Evolutionary conservation across 2,888 invertebrate genomes (phyloP).

Genomic region (Mantis religiosa): DNA sequence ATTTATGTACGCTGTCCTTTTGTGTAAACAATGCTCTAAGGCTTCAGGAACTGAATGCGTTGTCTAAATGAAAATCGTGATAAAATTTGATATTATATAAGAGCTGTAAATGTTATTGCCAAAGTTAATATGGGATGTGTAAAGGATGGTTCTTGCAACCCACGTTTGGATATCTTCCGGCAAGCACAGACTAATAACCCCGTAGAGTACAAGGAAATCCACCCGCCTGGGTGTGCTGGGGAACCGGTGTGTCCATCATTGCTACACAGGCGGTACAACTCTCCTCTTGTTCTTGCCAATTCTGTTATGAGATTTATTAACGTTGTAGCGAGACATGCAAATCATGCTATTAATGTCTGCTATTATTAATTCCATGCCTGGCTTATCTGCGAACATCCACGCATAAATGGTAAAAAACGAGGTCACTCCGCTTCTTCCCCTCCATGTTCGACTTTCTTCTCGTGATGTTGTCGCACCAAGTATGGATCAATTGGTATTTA

Average conservation of each 20-base stretch:
- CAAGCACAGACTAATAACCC: neutral
- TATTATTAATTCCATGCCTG: neutral
- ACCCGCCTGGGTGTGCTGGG: neutral
- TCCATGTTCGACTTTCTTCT: neutral
- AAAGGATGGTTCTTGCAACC: neutral
- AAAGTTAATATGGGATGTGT: neutral
- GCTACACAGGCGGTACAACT: neutral
- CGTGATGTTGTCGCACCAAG: neutral
- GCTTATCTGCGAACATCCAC: neutral
- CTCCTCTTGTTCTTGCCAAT: neutral
- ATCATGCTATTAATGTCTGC: neutral
- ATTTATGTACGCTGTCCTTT: too few species aligned
- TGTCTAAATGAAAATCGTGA: neutral
- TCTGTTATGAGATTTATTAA: neutral
- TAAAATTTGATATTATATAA: neutral
- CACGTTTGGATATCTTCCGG: neutral
- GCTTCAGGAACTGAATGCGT: neutral
- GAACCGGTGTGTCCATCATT: neutral
- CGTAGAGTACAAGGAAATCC: neutral
- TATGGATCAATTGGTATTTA: neutral
- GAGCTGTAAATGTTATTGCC: neutral
- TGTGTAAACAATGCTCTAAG: too few species aligned
- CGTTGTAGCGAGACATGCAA: neutral
- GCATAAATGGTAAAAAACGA: neutral
- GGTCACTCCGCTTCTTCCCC: neutral